A percentile compares a stretch with the other conserved stretches of the same genome.
Evolutionary conservation across 1,140 invertebrate species (phyloP).

Genomic region (Apis mellifera): DNA sequence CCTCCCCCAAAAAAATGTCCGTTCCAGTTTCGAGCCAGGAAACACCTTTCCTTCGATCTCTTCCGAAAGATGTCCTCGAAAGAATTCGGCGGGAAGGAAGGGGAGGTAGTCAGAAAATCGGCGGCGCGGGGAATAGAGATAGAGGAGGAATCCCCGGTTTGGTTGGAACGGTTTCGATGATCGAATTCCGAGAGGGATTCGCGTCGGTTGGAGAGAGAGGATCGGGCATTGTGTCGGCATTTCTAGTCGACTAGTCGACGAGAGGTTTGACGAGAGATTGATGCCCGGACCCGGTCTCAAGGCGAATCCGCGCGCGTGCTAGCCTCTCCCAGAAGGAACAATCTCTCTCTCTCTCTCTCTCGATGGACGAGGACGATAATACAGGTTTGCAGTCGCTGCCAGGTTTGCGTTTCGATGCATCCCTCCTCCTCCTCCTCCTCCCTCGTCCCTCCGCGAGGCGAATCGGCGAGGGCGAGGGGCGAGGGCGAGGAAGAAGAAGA

Average conservation of each 20-base stretch:
- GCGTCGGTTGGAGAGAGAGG: neutral
- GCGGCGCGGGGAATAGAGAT: neutral
- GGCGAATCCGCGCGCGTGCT: constrained; percentile 61
- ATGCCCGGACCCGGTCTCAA: constrained; percentile 69
- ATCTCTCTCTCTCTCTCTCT: neutral
- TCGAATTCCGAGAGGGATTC: neutral
- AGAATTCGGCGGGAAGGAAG: neutral
- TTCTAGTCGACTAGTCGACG: constrained; percentile 74
- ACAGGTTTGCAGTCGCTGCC: constrained; percentile 17
- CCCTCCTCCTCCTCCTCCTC: neutral
- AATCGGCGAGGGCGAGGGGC: constrained; percentile 37
- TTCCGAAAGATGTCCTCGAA: neutral
- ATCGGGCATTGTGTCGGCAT: constrained; percentile 69
- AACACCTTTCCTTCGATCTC: no score
- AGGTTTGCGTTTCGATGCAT: neutral
- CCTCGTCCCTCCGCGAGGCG: constrained; percentile 34
- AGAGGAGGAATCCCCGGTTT: neutral
- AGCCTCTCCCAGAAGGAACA: constrained; percentile 8
- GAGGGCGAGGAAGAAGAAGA: no score
- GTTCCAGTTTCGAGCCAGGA: no score
- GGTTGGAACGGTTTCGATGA: neutral
- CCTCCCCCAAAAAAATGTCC: no score
- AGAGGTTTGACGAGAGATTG: constrained; percentile 81
- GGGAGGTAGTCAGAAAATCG: constrained; percentile 1
- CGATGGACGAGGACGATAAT: constrained; percentile 22